Conservation (phyloP, 2,113 vertebrate genomes). For the Vidua chalybeata region DNA sequence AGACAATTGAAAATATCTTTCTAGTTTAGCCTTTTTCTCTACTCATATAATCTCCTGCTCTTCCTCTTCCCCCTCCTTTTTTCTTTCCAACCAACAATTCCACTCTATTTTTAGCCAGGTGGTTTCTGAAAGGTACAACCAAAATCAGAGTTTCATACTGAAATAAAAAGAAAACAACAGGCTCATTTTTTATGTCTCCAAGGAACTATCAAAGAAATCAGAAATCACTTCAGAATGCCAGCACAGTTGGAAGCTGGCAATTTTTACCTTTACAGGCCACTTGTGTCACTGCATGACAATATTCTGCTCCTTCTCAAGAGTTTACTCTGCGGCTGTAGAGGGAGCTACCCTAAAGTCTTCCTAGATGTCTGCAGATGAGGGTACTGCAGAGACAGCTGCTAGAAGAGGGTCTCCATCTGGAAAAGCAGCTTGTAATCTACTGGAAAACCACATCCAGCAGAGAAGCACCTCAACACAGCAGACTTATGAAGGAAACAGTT, state of each 20-base stretch:
- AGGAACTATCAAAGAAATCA: not conserved
- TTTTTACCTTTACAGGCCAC: not conserved
- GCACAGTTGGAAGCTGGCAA: not conserved
- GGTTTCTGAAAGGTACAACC: not conserved
- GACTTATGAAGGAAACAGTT: not conserved
- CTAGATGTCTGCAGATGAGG: not conserved
- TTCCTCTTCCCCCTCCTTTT: accelerated
- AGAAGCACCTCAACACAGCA: not conserved
- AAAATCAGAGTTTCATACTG: not conserved
- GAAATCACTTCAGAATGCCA: not conserved
- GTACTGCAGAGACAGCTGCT: not conserved
- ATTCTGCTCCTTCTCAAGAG: not conserved
- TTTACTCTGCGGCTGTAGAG: not conserved
- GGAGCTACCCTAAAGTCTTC: not conserved
- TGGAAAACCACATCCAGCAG: not conserved
- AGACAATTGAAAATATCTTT: not conserved
- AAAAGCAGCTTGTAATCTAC: not conserved
- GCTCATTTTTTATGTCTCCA: not conserved
- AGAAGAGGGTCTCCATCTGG: not conserved
- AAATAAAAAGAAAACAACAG: not conserved
- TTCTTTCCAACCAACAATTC: not conserved
- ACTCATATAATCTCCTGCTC: not conserved
- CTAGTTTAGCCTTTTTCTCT: not conserved
- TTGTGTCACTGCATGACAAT: not conserved
- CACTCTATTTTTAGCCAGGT: not conserved